phyloP scores from a whole-genome alignment of 2,888 invertebrate species.

The Rotaria socialis region DNA sequence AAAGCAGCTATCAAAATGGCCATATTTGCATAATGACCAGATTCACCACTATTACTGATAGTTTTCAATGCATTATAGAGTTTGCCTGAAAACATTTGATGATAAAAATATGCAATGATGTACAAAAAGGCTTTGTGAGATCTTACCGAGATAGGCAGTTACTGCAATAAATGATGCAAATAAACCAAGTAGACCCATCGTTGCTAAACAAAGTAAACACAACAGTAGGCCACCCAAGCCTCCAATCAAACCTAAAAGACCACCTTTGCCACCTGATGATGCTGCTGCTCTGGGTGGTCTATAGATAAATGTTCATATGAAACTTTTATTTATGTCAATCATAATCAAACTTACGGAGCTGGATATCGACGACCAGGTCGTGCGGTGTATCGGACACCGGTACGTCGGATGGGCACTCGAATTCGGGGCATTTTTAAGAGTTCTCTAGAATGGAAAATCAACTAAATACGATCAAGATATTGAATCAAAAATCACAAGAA shows the following conservation, averaged over 20 bases:
- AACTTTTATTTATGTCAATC: neutral
- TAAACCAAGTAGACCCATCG: constrained; percentile 7
- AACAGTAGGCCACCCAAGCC: neutral
- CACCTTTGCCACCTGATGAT: neutral
- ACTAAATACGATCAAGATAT: neutral
- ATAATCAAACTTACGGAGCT: neutral
- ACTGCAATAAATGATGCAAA: constrained; percentile 7
- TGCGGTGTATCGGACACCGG: neutral
- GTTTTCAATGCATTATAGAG: neutral
- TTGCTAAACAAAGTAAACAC: constrained; percentile 6
- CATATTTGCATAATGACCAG: neutral
- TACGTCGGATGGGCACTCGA: neutral
- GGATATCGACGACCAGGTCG: neutral
- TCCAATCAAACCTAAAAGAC: neutral
- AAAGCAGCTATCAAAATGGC: neutral
- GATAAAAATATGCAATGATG: neutral
- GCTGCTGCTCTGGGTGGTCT: neutral
- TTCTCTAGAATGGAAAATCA: neutral
- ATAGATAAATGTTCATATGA: neutral
- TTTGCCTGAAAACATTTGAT: neutral
- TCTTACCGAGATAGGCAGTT: constrained; percentile 15
- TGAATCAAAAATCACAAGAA: neutral
- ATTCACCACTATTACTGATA: neutral
- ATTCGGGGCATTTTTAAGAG: neutral
- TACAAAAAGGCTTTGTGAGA: neutral